Evolutionary conservation across 2,797 vertebrate species (phyloP).

Genomic region (Cercopithecus petaurista): DNA sequence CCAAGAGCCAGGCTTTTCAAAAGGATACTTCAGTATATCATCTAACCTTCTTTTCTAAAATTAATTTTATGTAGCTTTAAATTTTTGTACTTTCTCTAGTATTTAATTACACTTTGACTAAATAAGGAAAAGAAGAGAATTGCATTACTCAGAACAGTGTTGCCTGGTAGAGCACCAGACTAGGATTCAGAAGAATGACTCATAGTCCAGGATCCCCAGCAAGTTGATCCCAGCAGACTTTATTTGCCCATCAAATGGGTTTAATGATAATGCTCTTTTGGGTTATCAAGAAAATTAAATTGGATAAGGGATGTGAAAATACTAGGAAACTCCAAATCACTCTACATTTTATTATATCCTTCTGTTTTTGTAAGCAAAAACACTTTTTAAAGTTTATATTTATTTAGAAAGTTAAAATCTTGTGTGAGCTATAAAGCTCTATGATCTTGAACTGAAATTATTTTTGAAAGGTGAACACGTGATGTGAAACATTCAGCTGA

Average conservation of each 20-base stretch:
- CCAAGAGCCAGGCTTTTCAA: background rate
- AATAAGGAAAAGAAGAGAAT: background rate
- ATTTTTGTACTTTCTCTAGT: background rate
- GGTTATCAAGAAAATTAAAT: background rate
- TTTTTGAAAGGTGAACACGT: background rate
- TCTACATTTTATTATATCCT: background rate
- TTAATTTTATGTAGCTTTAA: background rate
- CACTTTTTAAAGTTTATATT: background rate
- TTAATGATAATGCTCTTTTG: background rate
- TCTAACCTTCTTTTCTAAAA: background rate
- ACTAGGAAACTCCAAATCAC: background rate
- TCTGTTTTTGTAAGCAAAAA: background rate
- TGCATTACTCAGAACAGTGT: background rate
- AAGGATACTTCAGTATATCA: background rate
- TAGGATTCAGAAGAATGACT: background rate
- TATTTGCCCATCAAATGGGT: background rate
- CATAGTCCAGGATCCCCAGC: background rate
- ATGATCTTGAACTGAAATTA: background rate
- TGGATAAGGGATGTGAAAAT: background rate
- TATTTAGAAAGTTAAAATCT: background rate
- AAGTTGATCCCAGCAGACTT: background rate
- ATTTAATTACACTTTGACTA: background rate
- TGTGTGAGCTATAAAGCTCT: background rate
- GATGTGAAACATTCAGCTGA: background rate
- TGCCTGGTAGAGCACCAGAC: background rate